A percentile compares a stretch with the other conserved stretches of the same genome.
Conservation (phyloP, 2,113 vertebrate genomes). For the Jacana jacana region DNA sequence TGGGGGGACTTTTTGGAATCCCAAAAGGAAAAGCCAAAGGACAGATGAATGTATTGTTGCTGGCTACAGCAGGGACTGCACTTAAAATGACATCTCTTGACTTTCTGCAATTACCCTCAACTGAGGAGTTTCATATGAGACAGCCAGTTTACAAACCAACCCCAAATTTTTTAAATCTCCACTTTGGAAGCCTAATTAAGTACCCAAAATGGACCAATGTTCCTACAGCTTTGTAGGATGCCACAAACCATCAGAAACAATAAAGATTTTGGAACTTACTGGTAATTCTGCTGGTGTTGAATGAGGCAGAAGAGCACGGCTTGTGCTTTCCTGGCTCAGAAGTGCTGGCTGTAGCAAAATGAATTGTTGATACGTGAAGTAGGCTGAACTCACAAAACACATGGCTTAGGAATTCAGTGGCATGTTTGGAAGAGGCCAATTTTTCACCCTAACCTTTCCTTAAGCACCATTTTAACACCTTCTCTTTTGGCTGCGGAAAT, state of each 20-base stretch:
- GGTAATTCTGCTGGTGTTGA: not conserved
- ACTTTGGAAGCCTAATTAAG: not conserved
- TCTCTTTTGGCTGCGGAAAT: not conserved
- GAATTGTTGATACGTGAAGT: not conserved
- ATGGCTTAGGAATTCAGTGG: not conserved
- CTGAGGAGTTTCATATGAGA: not conserved
- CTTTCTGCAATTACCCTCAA: not conserved
- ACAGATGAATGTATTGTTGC: not conserved
- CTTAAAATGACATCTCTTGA: not conserved
- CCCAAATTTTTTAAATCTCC: not conserved
- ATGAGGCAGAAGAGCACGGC: not conserved
- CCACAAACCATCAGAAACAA: not conserved
- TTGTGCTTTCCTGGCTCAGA: slow-evolving; percentile 24
- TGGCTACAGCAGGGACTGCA: not conserved
- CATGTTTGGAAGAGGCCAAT: not conserved
- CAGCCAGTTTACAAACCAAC: not conserved
- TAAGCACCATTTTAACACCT: not conserved
- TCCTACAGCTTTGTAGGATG: not conserved
- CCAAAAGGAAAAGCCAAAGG: not conserved
- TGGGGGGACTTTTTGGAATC: not conserved
- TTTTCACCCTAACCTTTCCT: not conserved
- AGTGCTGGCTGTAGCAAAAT: not conserved
- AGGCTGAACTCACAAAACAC: not conserved
- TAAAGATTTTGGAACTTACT: slow-evolving; percentile 32
- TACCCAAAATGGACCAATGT: not conserved